Conservation (phyloP, 2,113 vertebrate genomes). For the Neolamprologus caudopunctatus region DNA sequence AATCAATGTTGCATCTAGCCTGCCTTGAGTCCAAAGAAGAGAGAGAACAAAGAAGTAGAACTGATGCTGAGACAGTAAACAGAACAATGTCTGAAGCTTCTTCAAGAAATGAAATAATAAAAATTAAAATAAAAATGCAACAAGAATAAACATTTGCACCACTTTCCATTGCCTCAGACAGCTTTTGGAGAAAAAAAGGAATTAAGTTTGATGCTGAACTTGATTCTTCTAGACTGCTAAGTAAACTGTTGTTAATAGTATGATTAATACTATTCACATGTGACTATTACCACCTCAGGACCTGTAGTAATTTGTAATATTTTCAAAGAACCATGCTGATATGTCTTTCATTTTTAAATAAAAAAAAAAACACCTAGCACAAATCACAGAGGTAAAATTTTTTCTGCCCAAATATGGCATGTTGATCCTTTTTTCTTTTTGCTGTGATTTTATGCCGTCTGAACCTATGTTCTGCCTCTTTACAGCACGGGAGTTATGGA, state of each 20-base stretch:
- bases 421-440: neutral
- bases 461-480: neutral
- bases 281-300: neutral
- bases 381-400: rapidly evolving
- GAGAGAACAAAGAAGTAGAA: neutral
- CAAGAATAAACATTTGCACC: neutral
- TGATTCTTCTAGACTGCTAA: neutral
- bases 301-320: neutral
- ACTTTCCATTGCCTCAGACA: neutral
- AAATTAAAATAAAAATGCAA: neutral
- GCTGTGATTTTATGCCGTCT: neutral
- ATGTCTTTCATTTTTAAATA: neutral
- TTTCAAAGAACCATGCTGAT: neutral
- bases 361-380: neutral
- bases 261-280: neutral
- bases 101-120: neutral
- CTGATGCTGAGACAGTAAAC: neutral
- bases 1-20: neutral
- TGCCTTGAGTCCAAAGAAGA: neutral
- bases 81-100: neutral
- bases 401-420: neutral
- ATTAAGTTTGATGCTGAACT: neutral
- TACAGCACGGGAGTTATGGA: neutral
- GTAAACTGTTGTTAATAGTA: neutral
- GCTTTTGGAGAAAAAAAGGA: neutral